phyloP scores from a whole-genome alignment of 2,888 invertebrate species.

The Nebria salina region DNA sequence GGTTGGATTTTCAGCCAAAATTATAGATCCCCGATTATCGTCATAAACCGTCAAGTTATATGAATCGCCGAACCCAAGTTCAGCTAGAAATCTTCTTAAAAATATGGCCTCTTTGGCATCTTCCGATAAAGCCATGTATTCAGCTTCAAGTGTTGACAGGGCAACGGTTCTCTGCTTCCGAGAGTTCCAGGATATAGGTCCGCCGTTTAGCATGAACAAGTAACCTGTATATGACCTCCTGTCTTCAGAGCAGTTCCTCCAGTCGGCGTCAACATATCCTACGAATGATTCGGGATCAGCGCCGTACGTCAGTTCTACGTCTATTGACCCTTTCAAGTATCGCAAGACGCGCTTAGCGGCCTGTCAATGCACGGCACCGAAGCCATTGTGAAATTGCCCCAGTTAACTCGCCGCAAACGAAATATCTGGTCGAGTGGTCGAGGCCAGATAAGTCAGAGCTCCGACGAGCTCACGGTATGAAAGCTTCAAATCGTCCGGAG shows the following conservation, averaged over 20 bases:
- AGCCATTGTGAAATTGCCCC: background rate
- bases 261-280: background rate
- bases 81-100: background rate
- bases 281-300: background rate
- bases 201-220: background rate
- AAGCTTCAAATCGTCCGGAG: background rate
- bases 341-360: background rate
- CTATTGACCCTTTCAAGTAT: background rate
- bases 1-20: too few relatives aligned
- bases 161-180: background rate
- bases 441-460: background rate
- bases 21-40: too few relatives aligned
- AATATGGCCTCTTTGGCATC: background rate
- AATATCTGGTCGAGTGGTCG: background rate
- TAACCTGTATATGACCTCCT: background rate
- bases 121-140: background rate
- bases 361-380: background rate
- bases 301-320: background rate
- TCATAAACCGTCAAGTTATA: too few relatives aligned
- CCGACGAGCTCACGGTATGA: background rate
- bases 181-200: background rate
- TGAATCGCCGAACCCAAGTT: background rate
- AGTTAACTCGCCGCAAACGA: background rate
- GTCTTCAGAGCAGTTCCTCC: background rate
- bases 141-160: background rate